Evolutionary conservation across 2,888 invertebrate species (phyloP).

Genomic region (Acrobasis consociella): DNA sequence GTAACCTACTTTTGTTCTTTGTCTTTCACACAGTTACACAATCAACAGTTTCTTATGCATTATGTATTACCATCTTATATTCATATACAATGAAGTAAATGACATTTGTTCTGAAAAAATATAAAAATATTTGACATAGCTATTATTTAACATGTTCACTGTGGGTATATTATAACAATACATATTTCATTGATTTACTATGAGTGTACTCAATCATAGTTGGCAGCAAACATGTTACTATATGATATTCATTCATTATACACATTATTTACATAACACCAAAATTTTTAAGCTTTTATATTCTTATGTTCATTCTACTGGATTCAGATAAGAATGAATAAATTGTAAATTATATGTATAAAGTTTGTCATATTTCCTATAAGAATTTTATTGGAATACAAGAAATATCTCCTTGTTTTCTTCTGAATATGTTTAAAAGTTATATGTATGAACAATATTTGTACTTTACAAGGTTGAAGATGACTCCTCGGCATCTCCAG

Average conservation of each 20-base stretch:
- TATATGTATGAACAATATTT: neutral
- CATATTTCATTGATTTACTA: too few species aligned
- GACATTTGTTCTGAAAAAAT: neutral
- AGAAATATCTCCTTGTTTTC: slow-evolving; percentile 6
- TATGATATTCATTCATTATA: neutral
- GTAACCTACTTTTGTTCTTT: slow-evolving; percentile 20
- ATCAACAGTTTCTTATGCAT: slow-evolving; percentile 10
- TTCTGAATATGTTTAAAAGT: neutral
- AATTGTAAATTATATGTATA: too few species aligned
- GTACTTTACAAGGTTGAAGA: slow-evolving; percentile 74
- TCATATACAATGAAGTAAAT: slow-evolving; percentile 8
- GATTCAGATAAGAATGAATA: too few species aligned
- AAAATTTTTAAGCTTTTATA: too few species aligned
- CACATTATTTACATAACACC: too few species aligned
- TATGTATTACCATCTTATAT: slow-evolving; percentile 5
- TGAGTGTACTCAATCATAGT: too few species aligned
- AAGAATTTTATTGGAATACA: neutral
- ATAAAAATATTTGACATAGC: neutral
- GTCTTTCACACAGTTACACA: slow-evolving; percentile 15
- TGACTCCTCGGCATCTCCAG: slow-evolving; percentile 71
- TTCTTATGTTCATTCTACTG: too few species aligned
- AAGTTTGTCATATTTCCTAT: neutral
- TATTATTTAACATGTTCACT: too few species aligned
- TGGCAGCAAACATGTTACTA: too few species aligned
- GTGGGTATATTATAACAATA: too few species aligned